Evolutionary conservation across 2,113 vertebrate species (phyloP).

Genomic region (Psettodes erumei): DNA sequence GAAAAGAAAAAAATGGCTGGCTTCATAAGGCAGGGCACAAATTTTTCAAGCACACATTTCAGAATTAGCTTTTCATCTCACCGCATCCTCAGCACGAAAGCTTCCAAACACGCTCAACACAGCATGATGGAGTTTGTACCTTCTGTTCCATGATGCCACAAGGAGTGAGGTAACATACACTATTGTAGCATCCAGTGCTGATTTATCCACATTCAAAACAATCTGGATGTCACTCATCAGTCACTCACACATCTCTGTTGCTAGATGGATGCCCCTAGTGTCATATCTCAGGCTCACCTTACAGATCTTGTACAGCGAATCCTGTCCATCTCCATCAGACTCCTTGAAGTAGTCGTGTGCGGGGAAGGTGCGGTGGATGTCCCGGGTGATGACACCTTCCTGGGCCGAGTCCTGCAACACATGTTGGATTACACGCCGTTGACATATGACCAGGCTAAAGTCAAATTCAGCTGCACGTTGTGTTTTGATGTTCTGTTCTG

Average conservation of each 20-base stretch:
- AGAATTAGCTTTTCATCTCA: constrained; percentile 26
- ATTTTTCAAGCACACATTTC: constrained; percentile 1
- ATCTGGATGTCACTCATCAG: not conserved
- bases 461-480: not conserved
- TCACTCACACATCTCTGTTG: not conserved
- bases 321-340: constrained; percentile 94
- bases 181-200: not conserved
- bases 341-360: constrained; percentile 99
- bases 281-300: constrained; percentile 85
- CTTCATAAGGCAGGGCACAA: constrained; percentile 15
- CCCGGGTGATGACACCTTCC: constrained; percentile 94
- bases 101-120: not conserved
- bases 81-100: constrained; percentile 8
- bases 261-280: not conserved
- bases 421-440: constrained; percentile 10
- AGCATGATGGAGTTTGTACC: constrained; percentile 10
- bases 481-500: not conserved
- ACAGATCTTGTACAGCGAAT: constrained; percentile 98
- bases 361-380: constrained; percentile 97
- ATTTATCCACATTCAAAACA: not conserved
- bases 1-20: not conserved
- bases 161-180: not conserved
- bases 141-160: constrained; percentile 14
- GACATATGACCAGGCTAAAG: not conserved
- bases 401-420: constrained; percentile 91